Evolutionary conservation across 2,888 invertebrate species (phyloP), one percentile per base, ranked within the genome.

Genomic region (Minunthozetes semirufus): DNA sequence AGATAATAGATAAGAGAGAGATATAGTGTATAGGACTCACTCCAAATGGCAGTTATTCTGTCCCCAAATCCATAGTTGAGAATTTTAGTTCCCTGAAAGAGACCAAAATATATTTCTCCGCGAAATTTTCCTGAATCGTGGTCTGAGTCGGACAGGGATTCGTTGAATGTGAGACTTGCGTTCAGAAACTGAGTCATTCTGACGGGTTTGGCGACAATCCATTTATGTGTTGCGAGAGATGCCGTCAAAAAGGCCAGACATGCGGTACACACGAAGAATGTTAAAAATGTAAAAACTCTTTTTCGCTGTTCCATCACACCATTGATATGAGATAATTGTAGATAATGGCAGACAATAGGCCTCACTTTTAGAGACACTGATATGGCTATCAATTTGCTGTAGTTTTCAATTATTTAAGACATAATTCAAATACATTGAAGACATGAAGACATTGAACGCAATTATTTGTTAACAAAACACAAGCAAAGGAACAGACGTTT

Each of bases 31-130:
- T 15, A 9, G 71, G 68, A 83, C 87, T 87, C 83, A 93, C 93
- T 89, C 81, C 90, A 89, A 78, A 94, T 88, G 77, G 89, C 87
- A 81, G 89, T 87, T 73, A 86, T 86, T 80, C 94, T 88, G 86
- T 88, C 88, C 5, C 94, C 94, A 80, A 92, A 90, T 3, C 90
- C 91, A 76, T 88, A 88, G 82, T 93, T 90, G 48, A 95, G 83
- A 79, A 89, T 88, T 82, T 93, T 92, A 78, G 88, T 88, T 0
- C 95, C 95, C 80, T 90, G 89, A 81, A 95, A 92, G 11, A 96
- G 86, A 0, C 95, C 95, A 81, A 94, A 92, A 81, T 89, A 79
- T 17, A 82, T 79, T 53, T 80, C 78, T 15, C 81, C 82, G 22
- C 77, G 77, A 75, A 79, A 79, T 74, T 79, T 79, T n/a, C 75